Base-by-base conservation (phyloP, 2,113 vertebrate species). In the Orientallactaga bullata region DNA sequence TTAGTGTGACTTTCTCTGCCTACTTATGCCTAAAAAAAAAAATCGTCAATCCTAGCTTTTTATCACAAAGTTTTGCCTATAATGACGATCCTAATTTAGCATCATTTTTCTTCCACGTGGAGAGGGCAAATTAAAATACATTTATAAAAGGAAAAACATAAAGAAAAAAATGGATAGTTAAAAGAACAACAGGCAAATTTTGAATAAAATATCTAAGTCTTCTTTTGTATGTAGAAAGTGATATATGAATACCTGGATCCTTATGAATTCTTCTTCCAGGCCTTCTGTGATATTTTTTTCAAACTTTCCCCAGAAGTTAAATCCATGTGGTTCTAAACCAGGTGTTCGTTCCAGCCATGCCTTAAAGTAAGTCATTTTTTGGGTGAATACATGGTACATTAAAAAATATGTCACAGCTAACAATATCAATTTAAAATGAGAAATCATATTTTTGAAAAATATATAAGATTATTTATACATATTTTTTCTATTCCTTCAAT, bases 311-410 rank as follows among this genome's bases (percentile, higher is more conserved):
- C 99, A 99, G 98, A 99, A 99, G 97, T 99, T 99, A 98, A 99
- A 99, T 92, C 98, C 99, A 94, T 99, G 98, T 77, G 96, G 97
- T 4, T 99, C 98, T 18, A 99, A 98, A 78, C 99, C 99, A 0
- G 99, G 99, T 90, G 99, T 99, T 98, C 99, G 99, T 98, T 99
- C 99, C 93, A 99, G 98, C 99, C 99, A 99, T 96, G 99, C 98
- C 99, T 99, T 94, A 96, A 97, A 55, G 96, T 42, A 95, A 94
- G 76, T 85, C 81, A 39, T 37, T 84, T 26, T 26, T 16, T 77
- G 91, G 72, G 30, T 93, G 12, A 96, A 24, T 84, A 58, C 0
- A 32, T 17, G 20, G 10, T 63, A 87, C 80, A 69, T 26, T 72
- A 61, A 86, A 28, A 94, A 91, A 37, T 68, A 90, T 32, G 5